phyloP scores from a whole-genome alignment of 2,888 invertebrate genomes.

The Disparrhopalites patrizii region DNA sequence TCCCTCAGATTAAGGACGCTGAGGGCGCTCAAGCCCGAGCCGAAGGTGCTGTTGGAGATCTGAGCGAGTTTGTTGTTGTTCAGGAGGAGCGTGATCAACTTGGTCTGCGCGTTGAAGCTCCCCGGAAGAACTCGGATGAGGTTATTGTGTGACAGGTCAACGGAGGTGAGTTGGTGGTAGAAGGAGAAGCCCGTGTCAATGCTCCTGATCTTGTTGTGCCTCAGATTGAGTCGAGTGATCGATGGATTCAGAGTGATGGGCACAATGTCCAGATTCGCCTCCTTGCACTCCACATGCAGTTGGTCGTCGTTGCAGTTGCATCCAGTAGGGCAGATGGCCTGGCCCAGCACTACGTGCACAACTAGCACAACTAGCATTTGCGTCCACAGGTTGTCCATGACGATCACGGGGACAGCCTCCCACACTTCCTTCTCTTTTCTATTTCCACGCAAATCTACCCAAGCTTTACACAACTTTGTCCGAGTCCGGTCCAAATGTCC shows the following conservation, averaged over 20 bases:
- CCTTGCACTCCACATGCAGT: conserved; percentile 77
- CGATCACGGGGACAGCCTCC: no score
- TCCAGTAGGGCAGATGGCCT: conserved; percentile 78
- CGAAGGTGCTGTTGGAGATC: conserved; percentile 73
- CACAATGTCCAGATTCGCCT: conserved; percentile 79
- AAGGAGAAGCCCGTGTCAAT: conserved; percentile 81
- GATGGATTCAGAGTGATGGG: conserved; percentile 89
- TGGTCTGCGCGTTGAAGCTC: conserved; percentile 75
- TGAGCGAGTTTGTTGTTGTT: conserved; percentile 80
- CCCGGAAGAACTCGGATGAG: conserved; percentile 73
- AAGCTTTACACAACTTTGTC: no score
- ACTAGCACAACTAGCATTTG: conserved; percentile 1
- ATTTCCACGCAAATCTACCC: no score
- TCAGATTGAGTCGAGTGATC: conserved; percentile 76
- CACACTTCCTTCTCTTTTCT: no score
- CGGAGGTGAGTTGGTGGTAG: conserved; percentile 77
- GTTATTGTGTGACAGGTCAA: conserved; percentile 79
- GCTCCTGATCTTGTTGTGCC: conserved; percentile 77
- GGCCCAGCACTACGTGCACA: conserved; percentile 49
- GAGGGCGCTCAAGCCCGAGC: conserved; percentile 60
- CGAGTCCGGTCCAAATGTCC: no score
- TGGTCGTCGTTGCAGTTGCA: conserved; percentile 88
- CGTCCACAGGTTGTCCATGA: background rate
- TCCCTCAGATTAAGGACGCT: conserved; percentile 76
- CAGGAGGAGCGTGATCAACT: conserved; percentile 74